Conservation (phyloP, 2,888 invertebrate species). For the Cotesia congregata region DNA sequence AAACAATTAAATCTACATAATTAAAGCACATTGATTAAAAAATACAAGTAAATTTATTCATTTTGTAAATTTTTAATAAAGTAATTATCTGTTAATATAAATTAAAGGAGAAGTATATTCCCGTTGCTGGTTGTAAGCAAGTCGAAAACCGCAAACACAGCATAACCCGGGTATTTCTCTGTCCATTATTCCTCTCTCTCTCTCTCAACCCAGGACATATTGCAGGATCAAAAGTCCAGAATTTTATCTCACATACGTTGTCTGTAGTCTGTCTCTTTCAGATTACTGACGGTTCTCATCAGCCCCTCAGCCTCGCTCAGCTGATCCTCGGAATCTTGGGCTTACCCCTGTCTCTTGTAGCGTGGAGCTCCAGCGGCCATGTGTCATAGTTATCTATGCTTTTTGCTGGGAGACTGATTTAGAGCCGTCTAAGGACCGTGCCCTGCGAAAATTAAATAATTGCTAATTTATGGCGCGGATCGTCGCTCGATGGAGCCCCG, state of each 20-base stretch:
- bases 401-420: slow-evolving; percentile 71
- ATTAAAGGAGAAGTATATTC: too few species aligned
- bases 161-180: background rate
- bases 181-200: background rate
- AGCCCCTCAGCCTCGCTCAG: slow-evolving; percentile 37
- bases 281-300: background rate
- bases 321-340: slow-evolving; percentile 56
- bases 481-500: slow-evolving; percentile 58
- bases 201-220: background rate
- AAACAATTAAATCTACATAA: too few species aligned
- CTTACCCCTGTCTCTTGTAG: slow-evolving; percentile 65
- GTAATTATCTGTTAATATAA: too few species aligned
- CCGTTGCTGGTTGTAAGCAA: too few species aligned
- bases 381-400: slow-evolving; percentile 71
- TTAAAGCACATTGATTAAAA: too few species aligned
- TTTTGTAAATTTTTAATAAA: too few species aligned
- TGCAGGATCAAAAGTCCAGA: background rate
- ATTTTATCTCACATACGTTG: background rate
- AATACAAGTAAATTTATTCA: too few species aligned
- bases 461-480: slow-evolving; percentile 71
- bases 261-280: slow-evolving; percentile 44
- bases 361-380: slow-evolving; percentile 57
- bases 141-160: background rate
- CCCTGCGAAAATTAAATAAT: slow-evolving; percentile 71
- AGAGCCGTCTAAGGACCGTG: slow-evolving; percentile 71